These are phyloP conservation scores for Heliconius hortense DNA, from an alignment of 2,888 invertebrate species.

Conservation along the genomic window DNA sequence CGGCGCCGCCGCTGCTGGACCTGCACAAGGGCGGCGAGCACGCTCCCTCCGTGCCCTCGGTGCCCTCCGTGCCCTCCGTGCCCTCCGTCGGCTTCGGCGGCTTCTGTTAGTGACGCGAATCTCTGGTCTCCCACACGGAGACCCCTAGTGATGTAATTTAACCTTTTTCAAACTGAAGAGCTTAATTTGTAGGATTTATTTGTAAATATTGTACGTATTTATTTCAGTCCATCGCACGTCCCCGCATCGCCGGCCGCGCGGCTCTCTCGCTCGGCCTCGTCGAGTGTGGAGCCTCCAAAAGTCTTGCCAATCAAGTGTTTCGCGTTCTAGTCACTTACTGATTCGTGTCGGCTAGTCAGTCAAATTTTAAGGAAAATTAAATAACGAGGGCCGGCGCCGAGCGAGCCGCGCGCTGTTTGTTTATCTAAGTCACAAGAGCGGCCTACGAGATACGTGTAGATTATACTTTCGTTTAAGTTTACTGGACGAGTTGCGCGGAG, in stretches of 20 bases:
- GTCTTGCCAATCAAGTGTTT: constrained; percentile 75
- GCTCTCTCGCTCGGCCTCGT: constrained; percentile 34
- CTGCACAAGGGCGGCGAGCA: constrained; percentile 74
- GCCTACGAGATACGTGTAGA: constrained; percentile 66
- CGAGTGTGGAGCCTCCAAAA: constrained; percentile 47
- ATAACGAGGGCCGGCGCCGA: constrained; percentile 40
- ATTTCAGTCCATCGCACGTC: constrained; percentile 62
- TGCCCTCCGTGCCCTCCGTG: constrained; percentile 70
- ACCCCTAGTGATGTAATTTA: constrained; percentile 66
- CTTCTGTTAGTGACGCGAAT: constrained; percentile 68
- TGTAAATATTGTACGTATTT: constrained; percentile 78
- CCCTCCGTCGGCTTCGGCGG: constrained; percentile 78
- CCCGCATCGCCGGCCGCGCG: constrained; percentile 35
- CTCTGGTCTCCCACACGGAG: constrained; percentile 34
- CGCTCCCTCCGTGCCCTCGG: constrained; percentile 55
- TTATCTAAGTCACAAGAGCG: constrained; percentile 72
- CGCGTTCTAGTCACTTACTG: constrained; percentile 78
- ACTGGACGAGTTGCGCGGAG: constrained; percentile 51
- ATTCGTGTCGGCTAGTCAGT: constrained; percentile 80
- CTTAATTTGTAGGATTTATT: constrained; percentile 76
- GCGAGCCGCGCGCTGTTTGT: constrained; percentile 44
- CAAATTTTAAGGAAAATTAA: constrained; percentile 52
- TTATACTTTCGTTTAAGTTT: constrained; percentile 67
- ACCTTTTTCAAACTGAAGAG: constrained; percentile 70
- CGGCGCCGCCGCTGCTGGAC: constrained; percentile 71